Conservation (phyloP, 2,113 vertebrate species). For the Ammodytes marinus region DNA sequence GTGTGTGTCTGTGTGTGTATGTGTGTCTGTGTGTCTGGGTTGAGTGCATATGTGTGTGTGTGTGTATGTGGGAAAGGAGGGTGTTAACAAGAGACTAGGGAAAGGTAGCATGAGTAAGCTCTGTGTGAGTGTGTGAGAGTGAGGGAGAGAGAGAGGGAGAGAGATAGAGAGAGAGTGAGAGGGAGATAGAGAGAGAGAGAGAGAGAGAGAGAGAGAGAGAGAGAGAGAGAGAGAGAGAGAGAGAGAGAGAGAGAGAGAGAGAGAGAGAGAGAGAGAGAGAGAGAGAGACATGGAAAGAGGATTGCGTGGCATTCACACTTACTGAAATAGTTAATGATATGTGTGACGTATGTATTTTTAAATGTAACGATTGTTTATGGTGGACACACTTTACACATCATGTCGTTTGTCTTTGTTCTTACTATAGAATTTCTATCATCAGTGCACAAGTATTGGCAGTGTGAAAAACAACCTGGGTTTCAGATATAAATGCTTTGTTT, state of each 20-base stretch:
- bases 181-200: neutral
- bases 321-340: no score
- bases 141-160: neutral
- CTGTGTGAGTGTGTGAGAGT: constrained; percentile 18
- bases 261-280: constrained; percentile 10
- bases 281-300: constrained; percentile 18
- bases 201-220: constrained; percentile 6
- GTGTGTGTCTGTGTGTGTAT: constrained; percentile 39
- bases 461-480: neutral
- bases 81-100: constrained; percentile 41
- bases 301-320: no score
- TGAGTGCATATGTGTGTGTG: constrained; percentile 31
- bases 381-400: no score
- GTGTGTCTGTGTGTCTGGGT: constrained; percentile 27
- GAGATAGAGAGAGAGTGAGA: constrained; percentile 19
- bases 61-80: constrained; percentile 42
- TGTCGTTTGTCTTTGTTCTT: no score
- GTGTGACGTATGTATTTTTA: no score
- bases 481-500: constrained; percentile 5
- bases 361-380: no score
- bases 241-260: neutral
- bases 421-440: no score
- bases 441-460: neutral
- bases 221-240: constrained; percentile 16
- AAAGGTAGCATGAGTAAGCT: constrained; percentile 44